Conservation (phyloP, 2,113 vertebrate genomes). For the Anguilla japonica region DNA sequence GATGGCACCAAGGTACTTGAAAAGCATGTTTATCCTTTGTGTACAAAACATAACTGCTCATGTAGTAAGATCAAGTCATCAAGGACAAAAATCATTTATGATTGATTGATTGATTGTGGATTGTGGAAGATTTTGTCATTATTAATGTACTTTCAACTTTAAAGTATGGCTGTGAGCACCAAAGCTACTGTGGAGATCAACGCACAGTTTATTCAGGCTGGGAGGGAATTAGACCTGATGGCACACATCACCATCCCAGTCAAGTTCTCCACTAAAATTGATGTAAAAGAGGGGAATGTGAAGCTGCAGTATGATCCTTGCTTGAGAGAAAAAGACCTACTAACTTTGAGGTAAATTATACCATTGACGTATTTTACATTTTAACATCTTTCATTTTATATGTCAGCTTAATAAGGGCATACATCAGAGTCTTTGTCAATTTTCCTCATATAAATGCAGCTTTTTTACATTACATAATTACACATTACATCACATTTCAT, state of each 20-base stretch:
- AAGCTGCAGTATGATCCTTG: conserved; percentile 55
- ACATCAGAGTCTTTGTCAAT: no score
- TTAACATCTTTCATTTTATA: no score
- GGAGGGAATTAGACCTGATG: conserved; percentile 44
- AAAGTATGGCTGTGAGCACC: conserved; percentile 54
- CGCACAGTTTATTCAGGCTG: conserved; percentile 48
- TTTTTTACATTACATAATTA: no score
- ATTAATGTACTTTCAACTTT: conserved; percentile 3
- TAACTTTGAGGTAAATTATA: conserved; percentile 47
- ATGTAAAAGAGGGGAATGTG: conserved; percentile 52
- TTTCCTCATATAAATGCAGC: no score
- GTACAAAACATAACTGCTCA: not conserved
- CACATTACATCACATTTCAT: no score
- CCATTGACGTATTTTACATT: not conserved
- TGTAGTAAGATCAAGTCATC: not conserved
- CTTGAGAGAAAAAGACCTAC: conserved; percentile 48
- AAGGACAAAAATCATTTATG: no score
- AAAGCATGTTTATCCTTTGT: not conserved
- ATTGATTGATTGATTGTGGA: no score
- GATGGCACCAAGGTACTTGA: conserved; percentile 52
- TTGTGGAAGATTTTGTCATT: not conserved
- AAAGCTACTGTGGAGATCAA: conserved; percentile 57
- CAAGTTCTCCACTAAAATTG: conserved; percentile 37
- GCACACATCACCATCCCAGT: conserved; percentile 41
- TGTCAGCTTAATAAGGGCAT: no score